Base-by-base conservation (phyloP, 2,888 invertebrate genomes). In the Papilio protenor region DNA sequence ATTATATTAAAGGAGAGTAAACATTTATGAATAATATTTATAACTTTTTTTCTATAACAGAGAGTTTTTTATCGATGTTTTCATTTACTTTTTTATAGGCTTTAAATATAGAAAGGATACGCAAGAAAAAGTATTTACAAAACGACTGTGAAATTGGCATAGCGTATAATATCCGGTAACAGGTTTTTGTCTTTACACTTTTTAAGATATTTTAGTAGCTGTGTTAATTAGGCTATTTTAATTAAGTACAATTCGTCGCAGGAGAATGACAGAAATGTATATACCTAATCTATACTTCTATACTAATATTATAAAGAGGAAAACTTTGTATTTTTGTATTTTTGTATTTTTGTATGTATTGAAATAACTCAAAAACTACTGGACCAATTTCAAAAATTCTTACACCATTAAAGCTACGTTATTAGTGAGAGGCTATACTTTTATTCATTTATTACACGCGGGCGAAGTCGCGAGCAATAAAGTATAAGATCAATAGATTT, bases 221-320 rank as follows among this genome's bases (percentile, higher is more conserved):
- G 14, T 59, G 45, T 71, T 71, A 76, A 76, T 71, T 76, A 76
- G 47, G 21, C 23, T 18, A 14, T 33, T 76, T 76, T 71, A 76
- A 61, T 76, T 61, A 76, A 76, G n/a, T 27, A 14, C 70, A 61
- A 76, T 76, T 71, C 71, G 76, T 76, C 71, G 47, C 47, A 61
- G 71, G 18, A 33, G 33, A 47, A 11, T 59, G 61, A 52, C 27
- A 59, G n/a, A 49, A 76, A 71, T 71, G 71, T 59, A 8, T 71
- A 49, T 49, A 59, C 59, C 45, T 57, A n/a, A n/a, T n/a, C n/a
- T n/a, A n/a, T n/a, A n/a, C n/a, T n/a, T 27, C 40, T 40, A 8
- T 40, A 40, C 40, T 40, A 40, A 8, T 40, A 40, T 40, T 40
- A 40, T 40, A 5, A 5, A 33, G 27, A 27, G 27, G 27, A 2